Evolutionary conservation across 2,888 invertebrate species (phyloP).

Genomic region (Lasioglossum oenotherae): DNA sequence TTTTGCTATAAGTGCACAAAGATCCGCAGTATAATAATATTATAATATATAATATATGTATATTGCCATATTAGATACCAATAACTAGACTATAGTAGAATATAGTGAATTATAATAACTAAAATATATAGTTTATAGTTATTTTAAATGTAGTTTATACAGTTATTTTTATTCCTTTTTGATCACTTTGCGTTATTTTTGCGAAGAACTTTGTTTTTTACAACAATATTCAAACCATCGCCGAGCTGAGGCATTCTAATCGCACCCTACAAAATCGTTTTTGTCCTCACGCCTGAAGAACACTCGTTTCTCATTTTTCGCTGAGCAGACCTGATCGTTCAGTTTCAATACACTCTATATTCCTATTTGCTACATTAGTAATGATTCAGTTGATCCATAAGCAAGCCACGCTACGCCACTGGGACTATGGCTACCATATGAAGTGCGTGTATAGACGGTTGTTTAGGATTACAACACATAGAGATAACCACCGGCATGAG

Average conservation of each 20-base stretch:
- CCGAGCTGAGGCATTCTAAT: background rate
- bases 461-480: slow-evolving; percentile 77
- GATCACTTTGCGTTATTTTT: too few relatives aligned
- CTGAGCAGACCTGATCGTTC: background rate
- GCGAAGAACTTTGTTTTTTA: background rate
- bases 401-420: slow-evolving; percentile 52
- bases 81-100: too few relatives aligned
- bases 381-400: slow-evolving; percentile 28
- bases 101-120: background rate
- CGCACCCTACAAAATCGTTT: background rate
- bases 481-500: slow-evolving; percentile 73
- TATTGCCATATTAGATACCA: too few relatives aligned
- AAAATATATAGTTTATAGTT: too few relatives aligned
- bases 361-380: slow-evolving; percentile 20
- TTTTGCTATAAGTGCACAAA: too few relatives aligned
- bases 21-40: too few relatives aligned
- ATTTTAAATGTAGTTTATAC: too few relatives aligned
- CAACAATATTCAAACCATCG: background rate
- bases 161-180: too few relatives aligned
- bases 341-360: background rate
- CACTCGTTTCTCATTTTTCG: background rate
- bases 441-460: slow-evolving; percentile 69
- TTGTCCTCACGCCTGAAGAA: background rate
- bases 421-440: slow-evolving; percentile 50
- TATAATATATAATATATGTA: too few relatives aligned